phyloP scores from a whole-genome alignment of 2,888 invertebrate genomes.

The Mystacides longicornis region DNA sequence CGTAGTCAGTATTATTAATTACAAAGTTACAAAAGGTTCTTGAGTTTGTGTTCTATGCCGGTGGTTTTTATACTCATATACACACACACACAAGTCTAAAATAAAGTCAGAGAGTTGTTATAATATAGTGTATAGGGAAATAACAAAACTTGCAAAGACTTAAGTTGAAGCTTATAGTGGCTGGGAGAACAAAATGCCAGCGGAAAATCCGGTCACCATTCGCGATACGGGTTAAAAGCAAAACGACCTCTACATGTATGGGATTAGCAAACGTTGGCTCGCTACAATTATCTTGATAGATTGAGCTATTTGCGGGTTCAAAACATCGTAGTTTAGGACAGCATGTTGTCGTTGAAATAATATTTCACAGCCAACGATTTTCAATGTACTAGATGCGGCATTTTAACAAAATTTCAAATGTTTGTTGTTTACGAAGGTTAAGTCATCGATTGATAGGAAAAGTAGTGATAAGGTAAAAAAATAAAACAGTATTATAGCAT shows the following conservation, averaged over 20 bases:
- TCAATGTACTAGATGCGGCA: no score
- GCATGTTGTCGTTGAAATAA: no score
- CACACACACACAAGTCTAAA: no score
- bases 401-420: no score
- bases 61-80: neutral
- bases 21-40: constrained; percentile 16
- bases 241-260: neutral
- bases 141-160: constrained; percentile 9
- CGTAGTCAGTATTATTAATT: constrained; percentile 14
- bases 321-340: no score
- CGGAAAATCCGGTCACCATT: constrained; percentile 13
- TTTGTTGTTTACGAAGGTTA: no score
- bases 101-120: neutral
- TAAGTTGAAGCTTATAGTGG: constrained; percentile 6
- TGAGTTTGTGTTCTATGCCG: neutral
- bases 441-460: no score
- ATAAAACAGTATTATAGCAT: no score
- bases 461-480: no score
- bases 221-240: constrained; percentile 7
- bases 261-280: neutral
- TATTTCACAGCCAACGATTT: no score
- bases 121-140: neutral
- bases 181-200: constrained; percentile 8
- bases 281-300: neutral
- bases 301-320: neutral